Evolutionary conservation across 2,797 vertebrate genomes (phyloP), one percentile per base, ranked within the genome.

Genomic region (Ctenochaetus hawaiiensis): DNA sequence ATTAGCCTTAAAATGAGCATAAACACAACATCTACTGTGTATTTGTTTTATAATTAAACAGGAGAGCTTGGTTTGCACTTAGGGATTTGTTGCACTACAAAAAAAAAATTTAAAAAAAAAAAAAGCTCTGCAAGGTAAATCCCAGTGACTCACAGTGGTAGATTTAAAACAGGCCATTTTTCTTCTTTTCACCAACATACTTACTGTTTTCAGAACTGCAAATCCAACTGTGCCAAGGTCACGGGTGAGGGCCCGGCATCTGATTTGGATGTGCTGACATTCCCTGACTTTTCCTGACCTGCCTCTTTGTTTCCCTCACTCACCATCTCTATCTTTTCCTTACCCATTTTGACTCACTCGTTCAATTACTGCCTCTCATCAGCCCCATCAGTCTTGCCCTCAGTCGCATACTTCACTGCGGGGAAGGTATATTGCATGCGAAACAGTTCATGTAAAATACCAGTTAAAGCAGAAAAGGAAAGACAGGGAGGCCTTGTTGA

Each of bases 261-360:
- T 86, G 85, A 91, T 91, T 89, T 82, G 75, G 71, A 87, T 84
- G 86, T 89, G 86, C 83, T 90, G 88, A 89, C 87, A 89, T 82
- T 78, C 45, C 39, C 43, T 67, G 66, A 89, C 82, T 80, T 73
- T 75, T 26, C 22, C 61, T 85, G 80, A 89, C 83, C 81, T 10
- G 12, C 58, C 41, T 80, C 86, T 87, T 87, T 88, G 84, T 85
- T 80, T 78, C 72, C 53, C 63, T 89, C 84, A 81, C 82, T 85
- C 86, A 87, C 75, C 65, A n/a, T 53, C 87, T 80, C 78, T 72
- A 60, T 78, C 77, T 66, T 79, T 78, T 74, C 73, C 68, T 65
- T 72, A 72, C 54, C 82, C 57, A 67, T 75, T 87, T 88, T 79
- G 69, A 75, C 49, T 80, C 71, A 72, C 47, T 34, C 52, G 2